Evolutionary conservation across 2,797 vertebrate species (phyloP), one percentile per base, ranked within the genome.

Genomic region (Miichthys miiuy): DNA sequence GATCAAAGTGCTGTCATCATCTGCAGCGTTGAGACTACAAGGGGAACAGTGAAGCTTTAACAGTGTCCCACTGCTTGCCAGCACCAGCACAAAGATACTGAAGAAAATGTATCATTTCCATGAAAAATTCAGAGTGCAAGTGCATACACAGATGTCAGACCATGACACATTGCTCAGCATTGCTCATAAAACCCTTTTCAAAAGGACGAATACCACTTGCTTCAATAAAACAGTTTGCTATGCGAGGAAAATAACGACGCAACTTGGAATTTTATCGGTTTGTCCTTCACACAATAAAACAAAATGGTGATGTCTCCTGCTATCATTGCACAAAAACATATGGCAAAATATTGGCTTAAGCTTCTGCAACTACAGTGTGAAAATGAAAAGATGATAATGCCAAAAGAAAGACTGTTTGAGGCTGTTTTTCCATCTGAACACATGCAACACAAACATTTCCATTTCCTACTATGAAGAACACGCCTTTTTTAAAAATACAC

Each of bases 1-100:
- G 74, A 88, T 88, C 81, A 79, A 84, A 82, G 77, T 54, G 71
- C 69, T 79, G 89, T 76, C 79, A 88, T 70, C 66, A 77, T 52
- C 57, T 4, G 21, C 54, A 38, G 79, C 65, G 44, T 11, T 27
- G 55, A 68, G 63, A 79, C 75, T 81, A 61, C 51, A 75, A 76
- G 55, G 30, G 25, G 21, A 85, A 77, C 38, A 72, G 20, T 21
- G 30, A 68, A 47, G 83, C 77, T 83, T 58, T 62, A 75, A 83
- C 76, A 79, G 75, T 60, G 71, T 71, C 77, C 80, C 64, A 48
- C 21, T 68, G 82, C 68, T 83, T 66, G 50, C 44, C 62, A 68
- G 57, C 50, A 47, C 56, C 51, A 48, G 60, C 57, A 67, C n/a
- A 70, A 71, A 72, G 60, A 81, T 12, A 13, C 69, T 48, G 72